Evolutionary conservation across 2,888 invertebrate species (phyloP).

Genomic region (Ctena decussata): DNA sequence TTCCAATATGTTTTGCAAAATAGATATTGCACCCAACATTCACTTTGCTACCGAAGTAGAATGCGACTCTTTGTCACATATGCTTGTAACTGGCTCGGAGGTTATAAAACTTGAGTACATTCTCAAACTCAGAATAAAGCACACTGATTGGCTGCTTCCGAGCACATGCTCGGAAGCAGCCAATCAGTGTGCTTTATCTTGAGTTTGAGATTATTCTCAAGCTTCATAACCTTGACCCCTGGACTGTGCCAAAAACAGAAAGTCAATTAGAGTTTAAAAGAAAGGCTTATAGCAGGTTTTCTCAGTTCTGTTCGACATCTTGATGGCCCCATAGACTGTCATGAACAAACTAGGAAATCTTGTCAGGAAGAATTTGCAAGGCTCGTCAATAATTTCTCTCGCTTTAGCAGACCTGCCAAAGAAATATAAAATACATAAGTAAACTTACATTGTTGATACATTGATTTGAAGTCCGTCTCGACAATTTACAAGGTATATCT

Average conservation of each 20-base stretch:
- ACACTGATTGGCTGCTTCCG: too few relatives aligned
- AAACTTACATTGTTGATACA: too few relatives aligned
- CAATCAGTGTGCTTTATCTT: too few relatives aligned
- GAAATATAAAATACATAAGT: not conserved
- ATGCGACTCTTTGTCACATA: not conserved
- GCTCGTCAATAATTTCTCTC: constrained; percentile 78
- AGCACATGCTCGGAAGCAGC: too few relatives aligned
- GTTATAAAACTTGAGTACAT: not conserved
- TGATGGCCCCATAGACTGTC: constrained; percentile 79
- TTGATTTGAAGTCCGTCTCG: too few relatives aligned
- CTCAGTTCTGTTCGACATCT: constrained; percentile 71
- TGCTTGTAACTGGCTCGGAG: not conserved
- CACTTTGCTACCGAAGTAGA: not conserved
- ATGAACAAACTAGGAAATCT: constrained; percentile 80
- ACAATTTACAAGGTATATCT: too few relatives aligned
- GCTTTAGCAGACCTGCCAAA: constrained; percentile 63
- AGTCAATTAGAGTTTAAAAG: constrained; percentile 51
- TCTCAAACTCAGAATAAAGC: too few relatives aligned
- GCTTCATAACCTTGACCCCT: too few relatives aligned
- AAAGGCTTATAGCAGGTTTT: constrained; percentile 80
- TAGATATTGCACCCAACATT: too few relatives aligned
- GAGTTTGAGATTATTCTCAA: too few relatives aligned
- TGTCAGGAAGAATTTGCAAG: constrained; percentile 79
- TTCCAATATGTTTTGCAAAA: too few relatives aligned
- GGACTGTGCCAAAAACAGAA: not conserved